These are phyloP conservation scores for Chironomus tepperi DNA, from an alignment of 1,140 invertebrate genomes.

Conservation along the genomic window DNA sequence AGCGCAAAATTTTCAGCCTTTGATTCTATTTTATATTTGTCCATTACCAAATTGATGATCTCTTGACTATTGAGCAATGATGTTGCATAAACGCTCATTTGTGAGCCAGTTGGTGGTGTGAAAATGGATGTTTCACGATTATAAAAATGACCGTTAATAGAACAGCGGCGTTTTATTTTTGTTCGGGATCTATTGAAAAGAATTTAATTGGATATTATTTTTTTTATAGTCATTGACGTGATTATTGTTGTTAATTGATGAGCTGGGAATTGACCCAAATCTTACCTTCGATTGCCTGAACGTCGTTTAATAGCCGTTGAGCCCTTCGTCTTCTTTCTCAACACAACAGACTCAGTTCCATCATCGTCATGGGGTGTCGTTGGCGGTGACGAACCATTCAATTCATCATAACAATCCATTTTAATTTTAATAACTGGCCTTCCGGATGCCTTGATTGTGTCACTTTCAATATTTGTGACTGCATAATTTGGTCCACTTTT, in stretches of 20 bases:
- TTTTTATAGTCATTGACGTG: neutral
- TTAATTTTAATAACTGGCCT: conserved; percentile 36
- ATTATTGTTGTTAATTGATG: too few species aligned
- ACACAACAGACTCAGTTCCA: conserved; percentile 37
- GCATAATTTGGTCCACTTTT: conserved; percentile 61
- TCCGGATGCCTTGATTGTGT: conserved; percentile 32
- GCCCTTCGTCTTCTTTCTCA: conserved; percentile 44
- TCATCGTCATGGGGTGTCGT: conserved; percentile 34
- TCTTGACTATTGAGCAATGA: conserved; percentile 70
- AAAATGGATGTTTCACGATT: conserved; percentile 82
- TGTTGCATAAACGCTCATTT: conserved; percentile 78
- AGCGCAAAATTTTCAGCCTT: conserved; percentile 69
- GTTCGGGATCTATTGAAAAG: conserved; percentile 47
- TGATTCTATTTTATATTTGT: conserved; percentile 82
- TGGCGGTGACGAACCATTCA: conserved; percentile 26
- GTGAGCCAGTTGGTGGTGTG: conserved; percentile 72
- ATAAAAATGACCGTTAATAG: conserved; percentile 83
- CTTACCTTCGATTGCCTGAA: conserved; percentile 52
- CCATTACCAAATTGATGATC: conserved; percentile 74
- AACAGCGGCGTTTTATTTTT: conserved; percentile 65
- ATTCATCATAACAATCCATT: conserved; percentile 39
- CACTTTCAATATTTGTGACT: conserved; percentile 38
- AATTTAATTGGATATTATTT: neutral
- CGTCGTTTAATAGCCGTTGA: conserved; percentile 61
- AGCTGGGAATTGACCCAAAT: conserved; percentile 15